Evolutionary conservation across 53 echinoderm and acorn worm genomes (phyloP).

Genomic region (Echinarachnius parma): DNA sequence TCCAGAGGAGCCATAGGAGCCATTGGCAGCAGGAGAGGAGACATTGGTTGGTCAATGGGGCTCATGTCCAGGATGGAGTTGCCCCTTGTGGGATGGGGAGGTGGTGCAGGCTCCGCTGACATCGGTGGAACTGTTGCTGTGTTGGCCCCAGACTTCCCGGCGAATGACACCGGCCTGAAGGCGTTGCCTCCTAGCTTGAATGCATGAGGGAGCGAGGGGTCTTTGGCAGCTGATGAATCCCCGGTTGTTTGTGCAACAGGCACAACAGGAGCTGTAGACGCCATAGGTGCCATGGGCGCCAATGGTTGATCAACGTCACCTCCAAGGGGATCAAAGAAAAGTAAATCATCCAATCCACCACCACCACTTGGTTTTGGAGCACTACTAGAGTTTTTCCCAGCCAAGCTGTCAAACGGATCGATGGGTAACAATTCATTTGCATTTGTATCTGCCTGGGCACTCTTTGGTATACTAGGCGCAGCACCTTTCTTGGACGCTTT

Average conservation of each 20-base stretch:
- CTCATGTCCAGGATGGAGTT: conserved; percentile 67
- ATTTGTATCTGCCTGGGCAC: conserved; percentile 9
- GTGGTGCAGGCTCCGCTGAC: conserved; percentile 29
- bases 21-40: conserved; percentile 48
- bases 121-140: conserved; percentile 35
- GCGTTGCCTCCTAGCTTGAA: conserved; percentile 61
- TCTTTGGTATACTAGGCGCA: conserved; percentile 6
- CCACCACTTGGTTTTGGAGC: not conserved
- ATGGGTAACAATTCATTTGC: conserved; percentile 29
- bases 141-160: conserved; percentile 44
- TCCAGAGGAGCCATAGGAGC: not conserved
- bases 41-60: conserved; percentile 60
- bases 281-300: conserved; percentile 33
- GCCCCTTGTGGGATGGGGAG: conserved; percentile 17
- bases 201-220: conserved; percentile 44
- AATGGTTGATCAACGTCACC: conserved; percentile 42
- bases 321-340: conserved; percentile 82
- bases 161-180: conserved; percentile 59
- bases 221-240: not conserved
- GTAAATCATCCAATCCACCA: conserved; percentile 63
- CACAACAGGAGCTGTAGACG: conserved; percentile 1
- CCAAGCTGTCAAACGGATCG: not conserved
- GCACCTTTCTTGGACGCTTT: conserved; percentile 40
- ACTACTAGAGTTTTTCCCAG: not conserved
- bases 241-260: too few relatives aligned